phyloP scores from a whole-genome alignment of 1,140 invertebrate species.

The Leptopilina boulardi region DNA sequence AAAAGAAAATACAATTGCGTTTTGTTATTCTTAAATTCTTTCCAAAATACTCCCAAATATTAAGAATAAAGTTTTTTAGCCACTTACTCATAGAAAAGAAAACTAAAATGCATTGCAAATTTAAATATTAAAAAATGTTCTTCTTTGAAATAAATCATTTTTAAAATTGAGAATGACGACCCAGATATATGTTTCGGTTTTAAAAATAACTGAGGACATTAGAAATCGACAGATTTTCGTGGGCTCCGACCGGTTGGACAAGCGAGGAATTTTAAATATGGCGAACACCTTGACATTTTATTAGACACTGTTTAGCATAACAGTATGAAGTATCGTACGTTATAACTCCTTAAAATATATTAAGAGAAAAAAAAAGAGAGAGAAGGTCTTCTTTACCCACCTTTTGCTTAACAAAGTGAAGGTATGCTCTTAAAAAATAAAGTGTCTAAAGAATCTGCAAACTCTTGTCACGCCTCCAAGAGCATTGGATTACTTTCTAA shows the following conservation, averaged over 20 bases:
- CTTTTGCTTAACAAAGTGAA: neutral
- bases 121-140: too few relatives aligned
- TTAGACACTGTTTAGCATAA: constrained; percentile 21
- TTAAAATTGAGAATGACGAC: neutral
- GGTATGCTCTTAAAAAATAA: constrained; percentile 1
- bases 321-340: neutral
- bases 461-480: neutral
- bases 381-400: neutral
- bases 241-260: neutral
- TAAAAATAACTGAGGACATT: neutral
- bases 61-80: too few relatives aligned
- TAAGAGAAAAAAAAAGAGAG: neutral
- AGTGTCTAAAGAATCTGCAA: constrained; percentile 5
- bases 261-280: neutral
- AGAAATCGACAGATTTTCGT: neutral
- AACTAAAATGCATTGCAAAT: too few relatives aligned
- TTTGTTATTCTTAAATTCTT: too few relatives aligned
- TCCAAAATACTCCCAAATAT: too few relatives aligned
- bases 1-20: too few relatives aligned
- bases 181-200: neutral
- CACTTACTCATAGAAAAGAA: too few relatives aligned
- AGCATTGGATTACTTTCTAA: constrained; percentile 17
- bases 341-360: neutral
- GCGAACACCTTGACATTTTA: constrained; percentile 10
- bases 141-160: too few relatives aligned